Percentiles rank a stretch among this genome's conserved stretches.
phyloP scores from a whole-genome alignment of 2,113 vertebrate species.

The Acrocephalus kingi region DNA sequence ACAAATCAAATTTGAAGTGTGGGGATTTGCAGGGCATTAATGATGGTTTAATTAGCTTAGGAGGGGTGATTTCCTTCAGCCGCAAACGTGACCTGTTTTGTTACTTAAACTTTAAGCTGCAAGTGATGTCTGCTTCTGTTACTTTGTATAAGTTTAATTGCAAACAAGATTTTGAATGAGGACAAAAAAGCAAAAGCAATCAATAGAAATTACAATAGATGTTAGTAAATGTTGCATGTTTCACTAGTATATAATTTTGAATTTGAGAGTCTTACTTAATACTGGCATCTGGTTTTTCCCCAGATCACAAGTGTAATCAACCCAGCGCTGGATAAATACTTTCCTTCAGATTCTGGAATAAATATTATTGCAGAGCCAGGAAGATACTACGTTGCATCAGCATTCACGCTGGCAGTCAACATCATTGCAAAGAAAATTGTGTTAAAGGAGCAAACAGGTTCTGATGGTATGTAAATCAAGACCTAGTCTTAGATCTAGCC shows the following conservation, averaged over 20 bases:
- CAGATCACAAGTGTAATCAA: conserved; percentile 92
- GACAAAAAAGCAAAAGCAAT: neutral
- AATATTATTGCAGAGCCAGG: conserved; percentile 93
- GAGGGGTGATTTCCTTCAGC: neutral
- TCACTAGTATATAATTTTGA: neutral
- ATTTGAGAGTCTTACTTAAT: neutral
- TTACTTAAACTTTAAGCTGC: neutral
- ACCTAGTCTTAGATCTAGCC: neutral
- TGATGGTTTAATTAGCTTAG: neutral
- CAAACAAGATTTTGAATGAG: neutral
- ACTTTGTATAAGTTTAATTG: neutral
- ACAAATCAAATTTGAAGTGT: neutral
- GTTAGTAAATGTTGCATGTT: neutral
- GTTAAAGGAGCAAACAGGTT: conserved; percentile 83
- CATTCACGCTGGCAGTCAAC: conserved; percentile 92
- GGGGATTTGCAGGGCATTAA: neutral
- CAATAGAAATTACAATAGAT: neutral
- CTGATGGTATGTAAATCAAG: conserved; percentile 75
- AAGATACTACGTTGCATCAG: conserved; percentile 94
- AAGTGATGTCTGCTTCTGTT: neutral
- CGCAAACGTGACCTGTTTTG: neutral
- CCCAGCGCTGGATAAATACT: conserved; percentile 92
- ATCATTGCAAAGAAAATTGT: conserved; percentile 97
- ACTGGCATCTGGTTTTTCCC: neutral
- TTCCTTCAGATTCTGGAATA: conserved; percentile 85